Conservation (phyloP, 1,140 invertebrate species). For the Helicoverpa zea region DNA sequence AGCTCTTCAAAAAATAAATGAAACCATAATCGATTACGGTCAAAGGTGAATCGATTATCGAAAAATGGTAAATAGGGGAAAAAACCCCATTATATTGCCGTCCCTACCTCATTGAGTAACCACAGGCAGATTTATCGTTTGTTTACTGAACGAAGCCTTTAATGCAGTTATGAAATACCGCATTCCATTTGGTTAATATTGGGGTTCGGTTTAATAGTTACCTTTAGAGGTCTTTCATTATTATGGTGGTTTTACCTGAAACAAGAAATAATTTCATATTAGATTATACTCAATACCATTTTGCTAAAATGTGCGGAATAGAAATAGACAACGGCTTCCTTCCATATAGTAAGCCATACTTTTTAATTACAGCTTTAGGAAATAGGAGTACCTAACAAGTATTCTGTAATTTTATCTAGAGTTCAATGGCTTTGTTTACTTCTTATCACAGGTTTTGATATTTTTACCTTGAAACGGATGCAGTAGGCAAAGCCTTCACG, state of each 20-base stretch:
- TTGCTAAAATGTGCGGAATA: no score
- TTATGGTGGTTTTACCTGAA: not conserved
- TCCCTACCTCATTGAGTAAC: conserved; percentile 1
- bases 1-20: not conserved
- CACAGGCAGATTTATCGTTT: not conserved
- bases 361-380: no score
- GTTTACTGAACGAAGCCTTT: not conserved
- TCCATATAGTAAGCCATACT: no score
- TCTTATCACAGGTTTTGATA: no score
- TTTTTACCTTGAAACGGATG: no score
- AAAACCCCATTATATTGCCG: not conserved
- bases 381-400: no score
- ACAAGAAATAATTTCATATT: not conserved
- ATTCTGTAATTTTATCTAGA: no score
- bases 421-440: no score
- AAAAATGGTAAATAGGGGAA: not conserved
- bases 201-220: not conserved
- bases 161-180: conserved; percentile 8
- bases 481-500: no score
- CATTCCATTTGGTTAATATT: not conserved
- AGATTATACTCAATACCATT: no score
- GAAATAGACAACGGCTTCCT: no score
- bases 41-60: not conserved
- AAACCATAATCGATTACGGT: not conserved
- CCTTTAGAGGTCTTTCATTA: not conserved